These are phyloP conservation scores for Drosophila orena DNA, from an alignment of 1,140 invertebrate genomes.

Conservation along the genomic window DNA sequence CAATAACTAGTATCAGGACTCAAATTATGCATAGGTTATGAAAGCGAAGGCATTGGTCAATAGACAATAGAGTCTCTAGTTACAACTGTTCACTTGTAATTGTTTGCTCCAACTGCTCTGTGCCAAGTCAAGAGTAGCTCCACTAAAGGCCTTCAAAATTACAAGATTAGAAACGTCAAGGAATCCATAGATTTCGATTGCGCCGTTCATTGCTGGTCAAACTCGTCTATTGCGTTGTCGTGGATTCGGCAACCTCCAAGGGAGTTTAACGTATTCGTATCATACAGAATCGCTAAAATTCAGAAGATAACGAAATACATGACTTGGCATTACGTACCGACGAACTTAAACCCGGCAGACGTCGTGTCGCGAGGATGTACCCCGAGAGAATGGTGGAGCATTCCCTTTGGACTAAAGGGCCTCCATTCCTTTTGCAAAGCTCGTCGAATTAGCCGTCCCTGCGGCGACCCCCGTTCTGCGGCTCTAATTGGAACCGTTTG, in stretches of 20 bases:
- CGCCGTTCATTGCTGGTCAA: not conserved
- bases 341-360: too few species aligned
- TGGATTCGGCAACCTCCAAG: not conserved
- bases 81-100: too few species aligned
- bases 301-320: not conserved
- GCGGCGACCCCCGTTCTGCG: not conserved
- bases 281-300: not conserved
- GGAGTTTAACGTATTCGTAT: not conserved
- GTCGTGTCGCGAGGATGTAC: not conserved
- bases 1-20: too few species aligned
- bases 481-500: not conserved
- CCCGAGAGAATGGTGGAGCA: not conserved
- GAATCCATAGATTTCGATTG: not conserved
- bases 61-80: too few species aligned
- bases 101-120: not conserved
- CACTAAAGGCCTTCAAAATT: not conserved
- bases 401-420: too few species aligned
- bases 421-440: not conserved
- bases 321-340: not conserved
- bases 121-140: not conserved
- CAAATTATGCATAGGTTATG: too few species aligned
- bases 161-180: not conserved
- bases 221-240: not conserved
- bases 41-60: too few species aligned
- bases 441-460: not conserved